Evolutionary conservation across 2,888 invertebrate genomes (phyloP), one percentile per base, ranked within the genome.

Genomic region (Coleophora flavipennella): DNA sequence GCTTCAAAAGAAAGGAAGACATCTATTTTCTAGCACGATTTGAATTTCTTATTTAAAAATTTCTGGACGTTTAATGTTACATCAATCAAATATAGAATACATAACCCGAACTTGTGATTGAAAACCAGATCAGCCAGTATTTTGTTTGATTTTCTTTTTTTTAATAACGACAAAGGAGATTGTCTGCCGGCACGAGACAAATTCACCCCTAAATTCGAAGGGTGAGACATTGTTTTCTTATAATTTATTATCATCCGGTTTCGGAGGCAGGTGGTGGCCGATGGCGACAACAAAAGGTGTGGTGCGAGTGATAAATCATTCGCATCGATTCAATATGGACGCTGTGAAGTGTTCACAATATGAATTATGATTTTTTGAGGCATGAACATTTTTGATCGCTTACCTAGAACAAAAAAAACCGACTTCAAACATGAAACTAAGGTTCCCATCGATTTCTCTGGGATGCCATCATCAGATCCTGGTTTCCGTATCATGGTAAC

Each of bases 201-300:
- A 40, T 49, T 53, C 56, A 57, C 59, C 59, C 59, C 57, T 50
- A 51, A 50, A 47, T 49, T 40, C 50, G 56, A 68, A 66, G 74
- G 72, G 74, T 70, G 65, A 60, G 58, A 57, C 62, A 59, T 66
- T 67, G 72, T 71, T 72, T 71, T 67, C 62, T 62, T 58, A 60
- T 74, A 70, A 79, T 79, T 78, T 78, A 80, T 78, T 53, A 67
- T 43, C 62, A 70, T 76, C 80, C 77, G 74, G 79, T 79, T 81
- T 64, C 57, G 38, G 51, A 55, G 66, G 74, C 83, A 84, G 83
- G 80, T 83, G 83, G 58, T 57, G 60, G 57, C 46, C 43, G 51
- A 52, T 45, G 42, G 32, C 29, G 32, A 10, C 37, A 13, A 37
- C 36, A 53, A 59, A 20, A 59, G 57, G 56, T 59, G 55, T 44